A percentile compares a stretch with the other conserved stretches of the same genome.
Evolutionary conservation across 2,113 vertebrate species (phyloP).

Genomic region (Psettodes erumei): DNA sequence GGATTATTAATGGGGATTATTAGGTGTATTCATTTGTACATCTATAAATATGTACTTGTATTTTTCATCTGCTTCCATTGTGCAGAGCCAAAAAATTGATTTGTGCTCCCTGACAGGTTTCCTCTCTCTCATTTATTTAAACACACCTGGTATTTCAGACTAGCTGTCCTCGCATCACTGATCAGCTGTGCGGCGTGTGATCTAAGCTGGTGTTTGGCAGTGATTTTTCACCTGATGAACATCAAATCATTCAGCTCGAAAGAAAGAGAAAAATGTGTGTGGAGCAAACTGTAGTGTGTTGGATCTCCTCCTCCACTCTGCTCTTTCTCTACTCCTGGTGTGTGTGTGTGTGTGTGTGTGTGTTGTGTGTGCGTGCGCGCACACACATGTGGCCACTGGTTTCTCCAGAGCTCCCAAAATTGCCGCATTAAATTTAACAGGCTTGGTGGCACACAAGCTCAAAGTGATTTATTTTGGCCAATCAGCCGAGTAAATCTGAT

Average conservation of each 20-base stretch:
- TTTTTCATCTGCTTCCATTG: not conserved
- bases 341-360: conserved; percentile 18
- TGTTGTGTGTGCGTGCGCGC: conserved; percentile 27
- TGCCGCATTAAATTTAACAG: conserved; percentile 62
- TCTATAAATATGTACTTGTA: not conserved
- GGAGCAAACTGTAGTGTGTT: not conserved
- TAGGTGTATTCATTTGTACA: not conserved
- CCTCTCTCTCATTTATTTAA: not conserved
- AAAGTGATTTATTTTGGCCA: conserved; percentile 66
- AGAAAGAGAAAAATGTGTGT: not conserved
- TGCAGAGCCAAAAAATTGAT: not conserved
- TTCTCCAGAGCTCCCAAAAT: conserved; percentile 38
- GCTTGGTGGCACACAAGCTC: conserved; percentile 43
- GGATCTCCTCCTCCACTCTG: not conserved
- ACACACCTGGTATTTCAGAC: not conserved
- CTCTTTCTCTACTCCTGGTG: not conserved
- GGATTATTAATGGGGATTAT: not conserved
- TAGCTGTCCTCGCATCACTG: not conserved
- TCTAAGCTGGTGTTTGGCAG: not conserved
- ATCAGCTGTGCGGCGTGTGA: not conserved
- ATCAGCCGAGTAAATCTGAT: conserved; percentile 64
- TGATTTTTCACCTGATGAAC: not conserved
- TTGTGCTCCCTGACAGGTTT: not conserved
- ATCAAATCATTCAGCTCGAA: conserved; percentile 2
- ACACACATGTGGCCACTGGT: not conserved